Base-by-base conservation (phyloP, 2,888 invertebrate genomes). In the Lingula anatina region DNA sequence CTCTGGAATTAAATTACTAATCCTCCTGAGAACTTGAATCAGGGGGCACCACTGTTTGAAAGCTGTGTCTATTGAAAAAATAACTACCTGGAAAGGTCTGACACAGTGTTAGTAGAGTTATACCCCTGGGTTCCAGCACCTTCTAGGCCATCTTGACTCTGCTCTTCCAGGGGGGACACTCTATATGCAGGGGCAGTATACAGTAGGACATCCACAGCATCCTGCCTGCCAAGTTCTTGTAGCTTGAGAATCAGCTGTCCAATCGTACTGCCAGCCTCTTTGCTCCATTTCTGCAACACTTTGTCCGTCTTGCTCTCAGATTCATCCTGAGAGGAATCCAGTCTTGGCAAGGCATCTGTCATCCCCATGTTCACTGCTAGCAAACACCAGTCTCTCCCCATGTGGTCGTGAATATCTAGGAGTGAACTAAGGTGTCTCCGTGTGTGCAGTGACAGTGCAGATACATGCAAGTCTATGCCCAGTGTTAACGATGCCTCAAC, bases 391-490 rank as follows among this genome's bases (percentile, higher is more conserved):
- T 82, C 82, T 21, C 79, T 66, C 35, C 82, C 82, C 73, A 81
- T 77, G 1, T 78, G 70, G 55, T 83, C 81, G 2, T 78, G 71
- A 0, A 80, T 79, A 61, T 82, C 82, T 35, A 82, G 70, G 20
- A 80, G 62, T 21, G 69, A 58, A 49, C 80, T 77, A 38, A 82
- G 64, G 48, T 73, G 66, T 53, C 79, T 76, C 54, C 84, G 81
- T 21, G 83, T 79, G 37, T 83, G 80, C 18, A 83, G 78, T 36
- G 83, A 81, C 28, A 88, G 77, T 49, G 83, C 80, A 36, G 83
- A 81, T 7, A 85, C 80, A 50, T 81, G 81, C 43, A 85, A 73
- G 52, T 83, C 82, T 54, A 82, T 79, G n/a, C 83, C 84, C 60
- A 82, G 69, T 1, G 75, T 77, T 43, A 81, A 65, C 36, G 68